Evolutionary conservation across 2,113 vertebrate species (phyloP).

Genomic region (Hassar affinis): DNA sequence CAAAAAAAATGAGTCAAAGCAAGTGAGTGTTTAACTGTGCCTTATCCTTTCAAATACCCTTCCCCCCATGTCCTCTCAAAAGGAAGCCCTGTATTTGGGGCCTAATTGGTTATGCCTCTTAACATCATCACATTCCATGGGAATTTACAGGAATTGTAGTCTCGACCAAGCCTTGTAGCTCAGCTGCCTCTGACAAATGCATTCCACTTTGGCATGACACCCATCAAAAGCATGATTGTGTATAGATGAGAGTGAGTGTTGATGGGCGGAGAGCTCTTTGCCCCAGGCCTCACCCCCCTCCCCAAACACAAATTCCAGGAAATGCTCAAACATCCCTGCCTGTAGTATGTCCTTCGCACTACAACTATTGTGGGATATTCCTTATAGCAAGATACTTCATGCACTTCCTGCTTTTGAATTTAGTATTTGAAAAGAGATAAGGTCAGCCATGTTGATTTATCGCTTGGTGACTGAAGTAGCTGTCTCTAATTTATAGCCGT

Average conservation of each 20-base stretch:
- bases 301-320: slow-evolving; percentile 58
- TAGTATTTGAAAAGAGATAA: slow-evolving; percentile 16
- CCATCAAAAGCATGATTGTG: slow-evolving; percentile 72
- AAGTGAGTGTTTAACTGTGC: neutral
- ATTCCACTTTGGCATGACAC: slow-evolving; percentile 65
- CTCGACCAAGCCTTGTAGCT: slow-evolving; percentile 56
- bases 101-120: slow-evolving; percentile 61
- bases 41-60: neutral
- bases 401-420: slow-evolving; percentile 19
- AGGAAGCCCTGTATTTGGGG: slow-evolving; percentile 60
- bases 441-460: slow-evolving; percentile 57
- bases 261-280: slow-evolving; percentile 65
- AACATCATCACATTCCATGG: slow-evolving; percentile 68
- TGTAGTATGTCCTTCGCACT: slow-evolving; percentile 28
- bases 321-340: slow-evolving; percentile 56
- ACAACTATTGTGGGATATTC: slow-evolving; percentile 13
- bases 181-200: slow-evolving; percentile 60
- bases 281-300: slow-evolving; percentile 56
- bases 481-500: slow-evolving; percentile 62
- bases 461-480: slow-evolving; percentile 56
- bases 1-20: neutral
- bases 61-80: slow-evolving; percentile 10
- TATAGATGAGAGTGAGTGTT: slow-evolving; percentile 56
- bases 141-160: slow-evolving; percentile 66
- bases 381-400: slow-evolving; percentile 21